Percentiles rank a stretch among this genome's conserved stretches.
These are phyloP conservation scores for Phyllotreta striolata DNA, from an alignment of 2,888 invertebrate species.

Conservation along the genomic window DNA sequence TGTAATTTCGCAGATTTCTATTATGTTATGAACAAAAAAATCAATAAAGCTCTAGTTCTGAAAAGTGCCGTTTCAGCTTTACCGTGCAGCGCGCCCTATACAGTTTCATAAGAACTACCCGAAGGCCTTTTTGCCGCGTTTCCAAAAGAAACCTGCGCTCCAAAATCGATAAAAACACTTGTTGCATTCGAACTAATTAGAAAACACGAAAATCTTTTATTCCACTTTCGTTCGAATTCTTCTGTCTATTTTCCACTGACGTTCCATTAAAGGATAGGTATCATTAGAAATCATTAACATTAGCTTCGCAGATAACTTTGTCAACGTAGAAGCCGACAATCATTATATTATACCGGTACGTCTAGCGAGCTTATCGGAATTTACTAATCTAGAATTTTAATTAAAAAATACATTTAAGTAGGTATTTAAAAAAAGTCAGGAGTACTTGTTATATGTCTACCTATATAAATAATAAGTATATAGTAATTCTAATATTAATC, in stretches of 20 bases:
- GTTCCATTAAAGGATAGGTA: background rate
- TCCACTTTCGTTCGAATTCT: background rate
- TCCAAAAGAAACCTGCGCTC: conserved; percentile 1
- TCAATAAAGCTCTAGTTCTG: conserved; percentile 1
- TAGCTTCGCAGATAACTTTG: conserved; percentile 4
- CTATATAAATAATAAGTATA: no score
- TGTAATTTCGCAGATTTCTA: conserved; percentile 1
- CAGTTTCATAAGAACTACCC: background rate
- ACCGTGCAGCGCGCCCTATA: background rate
- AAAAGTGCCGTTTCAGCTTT: background rate
- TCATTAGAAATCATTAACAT: conserved; percentile 6
- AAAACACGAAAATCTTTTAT: no score
- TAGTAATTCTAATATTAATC: no score
- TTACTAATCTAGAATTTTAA: conserved; percentile 21
- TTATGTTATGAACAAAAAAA: background rate
- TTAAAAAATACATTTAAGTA: conserved; percentile 8
- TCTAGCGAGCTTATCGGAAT: conserved; percentile 15
- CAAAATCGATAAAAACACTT: conserved; percentile 2
- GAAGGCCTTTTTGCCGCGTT: background rate
- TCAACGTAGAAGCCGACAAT: conserved; percentile 10
- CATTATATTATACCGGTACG: conserved; percentile 17
- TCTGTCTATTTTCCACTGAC: background rate
- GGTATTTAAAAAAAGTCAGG: no score
- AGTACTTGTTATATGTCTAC: no score
- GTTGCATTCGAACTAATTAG: no score